Evolutionary conservation across 2,888 invertebrate genomes (phyloP).

Genomic region (Troides oblongomaculatus): DNA sequence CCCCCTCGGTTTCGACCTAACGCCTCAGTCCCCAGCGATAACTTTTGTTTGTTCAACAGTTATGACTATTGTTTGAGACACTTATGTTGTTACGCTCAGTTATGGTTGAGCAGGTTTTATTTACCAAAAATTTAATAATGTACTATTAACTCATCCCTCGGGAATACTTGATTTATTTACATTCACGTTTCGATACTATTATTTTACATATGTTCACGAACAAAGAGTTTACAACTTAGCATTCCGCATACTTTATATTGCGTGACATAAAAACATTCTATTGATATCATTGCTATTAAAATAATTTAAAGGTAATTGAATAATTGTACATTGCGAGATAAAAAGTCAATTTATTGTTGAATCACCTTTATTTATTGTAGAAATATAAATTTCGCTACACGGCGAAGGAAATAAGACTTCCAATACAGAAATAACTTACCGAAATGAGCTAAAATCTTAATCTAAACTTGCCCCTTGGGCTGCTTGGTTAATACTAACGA

Average conservation of each 20-base stretch:
- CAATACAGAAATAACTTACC: constrained; percentile 47
- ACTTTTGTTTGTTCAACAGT: constrained; percentile 74
- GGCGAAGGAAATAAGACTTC: constrained; percentile 45
- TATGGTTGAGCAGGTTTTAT: constrained; percentile 57
- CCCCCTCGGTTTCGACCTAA: constrained; percentile 70
- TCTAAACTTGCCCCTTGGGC: constrained; percentile 53
- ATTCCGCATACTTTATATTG: constrained; percentile 12
- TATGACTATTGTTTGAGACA: constrained; percentile 73
- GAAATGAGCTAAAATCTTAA: constrained; percentile 61
- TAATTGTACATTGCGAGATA: constrained; percentile 19
- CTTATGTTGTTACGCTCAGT: constrained; percentile 70
- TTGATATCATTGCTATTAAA: constrained; percentile 18
- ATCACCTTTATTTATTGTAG: constrained; percentile 5
- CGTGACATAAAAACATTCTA: constrained; percentile 14
- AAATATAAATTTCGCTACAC: constrained; percentile 45
- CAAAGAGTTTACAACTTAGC: constrained; percentile 4
- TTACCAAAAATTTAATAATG: constrained; percentile 61
- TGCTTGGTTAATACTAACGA: constrained; percentile 69
- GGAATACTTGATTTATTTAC: constrained; percentile 48
- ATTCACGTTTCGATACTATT: constrained; percentile 15
- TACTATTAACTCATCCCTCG: constrained; percentile 58
- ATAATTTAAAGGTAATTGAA: constrained; percentile 16
- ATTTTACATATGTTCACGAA: constrained; percentile 8
- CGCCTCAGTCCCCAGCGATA: constrained; percentile 65
- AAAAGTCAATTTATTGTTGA: constrained; percentile 21